These are phyloP conservation scores for Alectoris magna DNA, from an alignment of 2,797 vertebrate species.

Conservation along the genomic window DNA sequence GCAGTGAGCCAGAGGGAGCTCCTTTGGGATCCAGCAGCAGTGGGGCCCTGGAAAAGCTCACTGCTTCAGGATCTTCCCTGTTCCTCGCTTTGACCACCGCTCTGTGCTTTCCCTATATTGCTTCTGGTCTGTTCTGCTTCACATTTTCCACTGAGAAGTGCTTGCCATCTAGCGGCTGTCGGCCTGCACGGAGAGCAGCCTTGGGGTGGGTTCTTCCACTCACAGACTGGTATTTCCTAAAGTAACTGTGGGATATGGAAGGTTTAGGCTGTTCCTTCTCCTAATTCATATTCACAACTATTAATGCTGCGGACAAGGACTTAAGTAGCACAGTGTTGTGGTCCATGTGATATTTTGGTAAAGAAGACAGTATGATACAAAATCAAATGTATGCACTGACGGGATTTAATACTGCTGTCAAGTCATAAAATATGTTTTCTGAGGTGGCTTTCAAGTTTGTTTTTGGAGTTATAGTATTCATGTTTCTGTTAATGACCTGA, in stretches of 20 bases:
- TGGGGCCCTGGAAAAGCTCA: not conserved
- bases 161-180: constrained; percentile 8
- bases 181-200: not conserved
- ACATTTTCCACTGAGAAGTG: not conserved
- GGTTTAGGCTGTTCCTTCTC: accelerated
- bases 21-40: not conserved
- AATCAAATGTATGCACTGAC: not conserved
- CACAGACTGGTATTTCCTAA: accelerated
- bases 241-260: accelerated
- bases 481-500: not conserved
- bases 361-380: no score
- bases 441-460: not conserved
- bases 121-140: not conserved
- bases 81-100: not conserved
- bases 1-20: not conserved
- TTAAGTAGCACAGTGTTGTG: accelerated
- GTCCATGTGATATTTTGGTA: accelerated
- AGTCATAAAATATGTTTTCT: not conserved
- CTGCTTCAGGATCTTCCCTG: not conserved
- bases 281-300: accelerated
- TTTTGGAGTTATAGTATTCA: not conserved
- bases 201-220: accelerated
- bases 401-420: not conserved
- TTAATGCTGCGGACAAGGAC: not conserved
- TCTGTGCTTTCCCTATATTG: accelerated